Evolutionary conservation across 2,797 vertebrate species (phyloP).

Genomic region (Tragopan temminckii): DNA sequence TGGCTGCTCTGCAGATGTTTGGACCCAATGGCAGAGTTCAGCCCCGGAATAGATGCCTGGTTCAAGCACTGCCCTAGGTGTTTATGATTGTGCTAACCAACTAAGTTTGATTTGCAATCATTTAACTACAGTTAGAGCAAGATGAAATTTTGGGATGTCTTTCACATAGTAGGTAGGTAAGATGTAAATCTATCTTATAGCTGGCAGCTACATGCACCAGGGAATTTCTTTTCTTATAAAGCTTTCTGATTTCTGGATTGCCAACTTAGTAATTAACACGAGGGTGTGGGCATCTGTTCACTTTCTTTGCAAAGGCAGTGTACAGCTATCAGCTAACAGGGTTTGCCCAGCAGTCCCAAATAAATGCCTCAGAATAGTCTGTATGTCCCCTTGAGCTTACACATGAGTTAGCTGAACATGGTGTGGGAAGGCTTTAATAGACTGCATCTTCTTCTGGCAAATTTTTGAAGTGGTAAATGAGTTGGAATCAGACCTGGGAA

Average conservation of each 20-base stretch:
- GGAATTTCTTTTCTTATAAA: background rate
- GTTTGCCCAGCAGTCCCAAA: background rate
- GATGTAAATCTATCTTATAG: background rate
- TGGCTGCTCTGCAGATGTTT: background rate
- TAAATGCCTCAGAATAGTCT: background rate
- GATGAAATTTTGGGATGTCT: background rate
- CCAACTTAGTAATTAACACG: rapidly evolving
- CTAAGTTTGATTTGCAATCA: background rate
- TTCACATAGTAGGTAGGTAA: background rate
- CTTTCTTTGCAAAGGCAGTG: background rate
- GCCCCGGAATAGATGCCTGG: background rate
- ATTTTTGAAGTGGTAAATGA: background rate
- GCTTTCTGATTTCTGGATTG: background rate
- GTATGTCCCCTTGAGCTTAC: background rate
- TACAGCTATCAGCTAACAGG: background rate
- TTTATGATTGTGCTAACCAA: background rate
- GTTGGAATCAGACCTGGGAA: background rate
- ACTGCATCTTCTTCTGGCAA: background rate
- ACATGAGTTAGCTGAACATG: background rate
- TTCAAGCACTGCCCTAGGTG: background rate
- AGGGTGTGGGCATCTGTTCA: background rate
- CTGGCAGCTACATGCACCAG: background rate
- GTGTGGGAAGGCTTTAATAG: background rate
- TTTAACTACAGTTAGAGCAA: background rate
- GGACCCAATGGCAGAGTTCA: background rate